Percentiles rank a stretch among this genome's conserved stretches.
These are phyloP conservation scores for Acanthacorydalis orientalis DNA, from an alignment of 2,888 invertebrate genomes.

Conservation along the genomic window DNA sequence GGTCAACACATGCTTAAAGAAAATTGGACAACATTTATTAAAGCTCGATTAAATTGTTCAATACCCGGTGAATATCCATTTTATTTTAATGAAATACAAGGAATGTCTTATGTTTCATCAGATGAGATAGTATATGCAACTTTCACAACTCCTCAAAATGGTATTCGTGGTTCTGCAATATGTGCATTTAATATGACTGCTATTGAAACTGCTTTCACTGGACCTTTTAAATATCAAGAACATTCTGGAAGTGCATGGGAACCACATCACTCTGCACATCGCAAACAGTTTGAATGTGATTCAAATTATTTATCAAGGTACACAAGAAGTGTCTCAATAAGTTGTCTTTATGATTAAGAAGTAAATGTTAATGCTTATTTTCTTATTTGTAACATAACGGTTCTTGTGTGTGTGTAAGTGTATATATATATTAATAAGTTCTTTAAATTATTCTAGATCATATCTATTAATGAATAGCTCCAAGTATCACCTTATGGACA, in stretches of 20 bases:
- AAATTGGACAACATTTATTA: constrained; percentile 83
- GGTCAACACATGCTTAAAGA: constrained; percentile 59
- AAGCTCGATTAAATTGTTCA: constrained; percentile 72
- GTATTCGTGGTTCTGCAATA: constrained; percentile 80
- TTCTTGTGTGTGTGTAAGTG: too few relatives aligned
- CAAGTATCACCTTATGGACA: constrained; percentile 76
- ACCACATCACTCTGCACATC: constrained; percentile 35
- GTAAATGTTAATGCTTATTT: not conserved
- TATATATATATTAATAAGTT: too few relatives aligned
- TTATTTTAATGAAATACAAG: constrained; percentile 79
- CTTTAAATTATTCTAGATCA: constrained; percentile 18
- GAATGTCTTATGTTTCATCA: constrained; percentile 58
- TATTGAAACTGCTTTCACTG: constrained; percentile 65
- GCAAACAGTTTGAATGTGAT: constrained; percentile 45
- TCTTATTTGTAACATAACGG: too few relatives aligned
- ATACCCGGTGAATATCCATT: constrained; percentile 73
- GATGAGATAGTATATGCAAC: constrained; percentile 69
- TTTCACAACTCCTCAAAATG: constrained; percentile 72
- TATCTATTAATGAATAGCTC: constrained; percentile 44
- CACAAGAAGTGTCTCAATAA: not conserved
- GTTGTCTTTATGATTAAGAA: too few relatives aligned
- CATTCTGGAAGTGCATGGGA: constrained; percentile 64
- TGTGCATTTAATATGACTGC: constrained; percentile 78
- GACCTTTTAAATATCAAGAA: constrained; percentile 74
- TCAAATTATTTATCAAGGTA: constrained; percentile 18